A percentile compares a stretch with the other conserved stretches of the same genome.
These are phyloP conservation scores for Trichogramma pretiosum DNA, from an alignment of 1,140 invertebrate species.

Conservation along the genomic window DNA sequence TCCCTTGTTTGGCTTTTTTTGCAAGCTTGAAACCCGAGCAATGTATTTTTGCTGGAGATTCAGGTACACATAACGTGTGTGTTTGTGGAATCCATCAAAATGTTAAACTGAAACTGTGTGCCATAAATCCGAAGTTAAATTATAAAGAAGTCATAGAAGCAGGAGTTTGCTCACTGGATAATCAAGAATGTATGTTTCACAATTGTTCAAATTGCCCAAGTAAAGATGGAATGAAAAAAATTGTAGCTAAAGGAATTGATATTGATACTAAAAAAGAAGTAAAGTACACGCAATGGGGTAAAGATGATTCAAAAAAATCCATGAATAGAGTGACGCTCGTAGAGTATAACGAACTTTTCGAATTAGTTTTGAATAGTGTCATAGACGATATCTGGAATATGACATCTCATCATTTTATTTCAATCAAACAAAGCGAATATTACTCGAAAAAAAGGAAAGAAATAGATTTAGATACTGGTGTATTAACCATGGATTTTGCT, in stretches of 20 bases:
- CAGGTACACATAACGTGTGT: constrained; percentile 16
- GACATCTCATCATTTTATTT: background rate
- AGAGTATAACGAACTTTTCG: background rate
- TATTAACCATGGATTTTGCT: background rate
- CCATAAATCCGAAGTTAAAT: background rate
- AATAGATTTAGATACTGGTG: background rate
- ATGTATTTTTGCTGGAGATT: constrained; percentile 5
- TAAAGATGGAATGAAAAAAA: background rate
- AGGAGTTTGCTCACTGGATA: background rate
- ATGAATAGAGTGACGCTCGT: background rate
- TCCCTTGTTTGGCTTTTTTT: background rate
- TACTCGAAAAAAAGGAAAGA: background rate
- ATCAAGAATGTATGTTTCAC: background rate
- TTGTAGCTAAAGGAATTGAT: background rate
- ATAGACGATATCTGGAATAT: background rate
- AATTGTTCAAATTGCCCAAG: constrained; percentile 2
- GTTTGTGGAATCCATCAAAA: constrained; percentile 17
- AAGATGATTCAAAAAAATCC: background rate
- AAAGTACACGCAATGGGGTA: background rate
- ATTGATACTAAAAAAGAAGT: background rate
- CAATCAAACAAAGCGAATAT: background rate
- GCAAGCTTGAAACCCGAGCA: constrained; percentile 3
- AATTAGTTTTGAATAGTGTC: background rate
- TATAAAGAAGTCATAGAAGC: background rate
- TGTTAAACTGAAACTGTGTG: constrained; percentile 10